Percentiles rank a stretch among this genome's conserved stretches.
These are phyloP conservation scores for Plecotus auritus DNA, from an alignment of 2,113 vertebrate species.

Conservation along the genomic window DNA sequence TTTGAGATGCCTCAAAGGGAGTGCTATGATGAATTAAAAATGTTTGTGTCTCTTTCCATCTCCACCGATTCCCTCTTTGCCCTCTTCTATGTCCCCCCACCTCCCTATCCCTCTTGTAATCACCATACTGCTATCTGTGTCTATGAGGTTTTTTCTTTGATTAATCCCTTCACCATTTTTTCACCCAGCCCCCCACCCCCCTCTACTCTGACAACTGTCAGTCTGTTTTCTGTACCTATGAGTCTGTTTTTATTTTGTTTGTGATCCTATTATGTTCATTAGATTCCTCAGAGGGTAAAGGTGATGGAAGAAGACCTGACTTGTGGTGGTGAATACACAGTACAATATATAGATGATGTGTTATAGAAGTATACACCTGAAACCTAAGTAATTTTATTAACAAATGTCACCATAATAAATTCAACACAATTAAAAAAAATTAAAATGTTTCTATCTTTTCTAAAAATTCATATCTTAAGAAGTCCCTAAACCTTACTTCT, in stretches of 20 bases:
- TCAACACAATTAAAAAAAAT: neutral
- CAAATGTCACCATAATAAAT: neutral
- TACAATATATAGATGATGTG: neutral
- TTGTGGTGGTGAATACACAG: neutral
- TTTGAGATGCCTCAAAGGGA: neutral
- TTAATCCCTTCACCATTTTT: neutral
- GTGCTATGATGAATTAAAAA: neutral
- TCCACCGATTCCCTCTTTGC: neutral
- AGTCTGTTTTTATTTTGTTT: neutral
- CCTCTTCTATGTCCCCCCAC: neutral
- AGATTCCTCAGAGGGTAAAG: neutral
- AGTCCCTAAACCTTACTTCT: neutral
- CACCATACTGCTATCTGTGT: neutral
- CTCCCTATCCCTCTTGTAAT: neutral
- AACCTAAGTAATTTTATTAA: neutral
- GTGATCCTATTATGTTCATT: neutral
- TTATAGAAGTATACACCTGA: neutral
- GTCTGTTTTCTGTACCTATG: neutral
- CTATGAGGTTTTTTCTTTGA: neutral
- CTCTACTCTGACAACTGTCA: neutral
- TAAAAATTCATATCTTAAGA: neutral
- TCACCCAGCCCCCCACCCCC: neutral
- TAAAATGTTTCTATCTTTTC: neutral
- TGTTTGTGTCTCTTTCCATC: neutral
- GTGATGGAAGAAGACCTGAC: neutral